phyloP scores from a whole-genome alignment of 1,140 invertebrate species.

The Elysia chlorotica region DNA sequence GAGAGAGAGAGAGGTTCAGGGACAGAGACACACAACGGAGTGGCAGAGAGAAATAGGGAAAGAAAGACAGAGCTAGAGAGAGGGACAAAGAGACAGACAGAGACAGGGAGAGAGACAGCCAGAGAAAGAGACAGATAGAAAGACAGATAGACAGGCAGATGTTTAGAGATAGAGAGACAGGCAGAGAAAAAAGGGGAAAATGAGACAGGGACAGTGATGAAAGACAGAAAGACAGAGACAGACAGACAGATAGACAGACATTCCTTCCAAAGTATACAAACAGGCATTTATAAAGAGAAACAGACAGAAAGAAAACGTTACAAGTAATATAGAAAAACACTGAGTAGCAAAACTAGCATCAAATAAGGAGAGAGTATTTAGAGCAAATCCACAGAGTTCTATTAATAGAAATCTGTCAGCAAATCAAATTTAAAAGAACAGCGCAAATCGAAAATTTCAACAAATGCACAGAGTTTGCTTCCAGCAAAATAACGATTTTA shows the following conservation, averaged over 20 bases:
- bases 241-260: neutral
- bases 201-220: neutral
- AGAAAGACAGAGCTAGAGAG: neutral
- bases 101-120: neutral
- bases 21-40: no score
- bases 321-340: no score
- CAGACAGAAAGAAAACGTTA: no score
- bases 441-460: no score
- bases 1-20: no score
- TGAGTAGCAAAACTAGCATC: no score
- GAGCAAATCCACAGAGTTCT: no score
- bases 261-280: neutral
- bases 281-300: conserved; percentile 15
- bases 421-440: no score
- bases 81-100: neutral
- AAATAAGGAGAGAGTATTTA: no score
- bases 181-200: neutral
- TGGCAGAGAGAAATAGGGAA: neutral
- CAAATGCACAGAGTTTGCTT: no score
- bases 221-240: neutral
- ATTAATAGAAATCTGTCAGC: no score
- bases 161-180: neutral
- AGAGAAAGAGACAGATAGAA: neutral
- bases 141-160: neutral
- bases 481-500: no score